Evolutionary conservation across 2,888 invertebrate species (phyloP).

Genomic region (Caenorhabditis virilis): DNA sequence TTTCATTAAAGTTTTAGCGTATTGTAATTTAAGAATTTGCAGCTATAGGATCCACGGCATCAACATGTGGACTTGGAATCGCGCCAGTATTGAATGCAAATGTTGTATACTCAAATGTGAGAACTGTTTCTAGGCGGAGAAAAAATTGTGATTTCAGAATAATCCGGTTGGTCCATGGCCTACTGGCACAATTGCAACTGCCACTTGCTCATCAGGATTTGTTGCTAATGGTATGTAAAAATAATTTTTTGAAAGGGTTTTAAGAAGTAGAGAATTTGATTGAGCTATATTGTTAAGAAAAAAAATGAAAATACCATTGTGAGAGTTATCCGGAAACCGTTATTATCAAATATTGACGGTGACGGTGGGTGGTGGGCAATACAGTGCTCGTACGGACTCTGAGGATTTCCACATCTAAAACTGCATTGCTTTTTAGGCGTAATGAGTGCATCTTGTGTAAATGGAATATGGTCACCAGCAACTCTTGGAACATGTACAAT

Average conservation of each 20-base stretch:
- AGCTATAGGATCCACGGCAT: background rate
- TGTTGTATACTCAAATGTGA: constrained; percentile 33
- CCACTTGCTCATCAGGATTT: constrained; percentile 35
- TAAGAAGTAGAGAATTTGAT: background rate
- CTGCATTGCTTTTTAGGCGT: too few relatives aligned
- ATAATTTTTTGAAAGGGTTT: background rate
- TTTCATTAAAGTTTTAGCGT: background rate
- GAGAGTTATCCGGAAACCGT: too few relatives aligned
- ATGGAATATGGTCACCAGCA: constrained; percentile 37
- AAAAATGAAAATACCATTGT: constrained; percentile 2
- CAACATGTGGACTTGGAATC: constrained; percentile 17
- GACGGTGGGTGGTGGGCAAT: too few relatives aligned
- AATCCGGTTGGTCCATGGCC: constrained; percentile 44
- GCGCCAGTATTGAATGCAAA: constrained; percentile 19
- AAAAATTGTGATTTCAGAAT: too few relatives aligned
- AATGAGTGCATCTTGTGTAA: constrained; percentile 21
- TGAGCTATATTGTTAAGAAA: too few relatives aligned
- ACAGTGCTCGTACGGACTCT: too few relatives aligned
- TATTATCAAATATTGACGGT: too few relatives aligned
- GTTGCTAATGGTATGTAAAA: constrained; percentile 23
- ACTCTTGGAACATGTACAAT: constrained; percentile 33
- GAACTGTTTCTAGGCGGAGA: background rate
- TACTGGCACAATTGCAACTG: constrained; percentile 29
- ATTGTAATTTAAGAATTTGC: background rate
- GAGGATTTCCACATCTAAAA: too few relatives aligned